Percentiles rank a stretch among this genome's conserved stretches.
phyloP scores from a whole-genome alignment of 2,888 invertebrate genomes.

The Thelaira solivaga region DNA sequence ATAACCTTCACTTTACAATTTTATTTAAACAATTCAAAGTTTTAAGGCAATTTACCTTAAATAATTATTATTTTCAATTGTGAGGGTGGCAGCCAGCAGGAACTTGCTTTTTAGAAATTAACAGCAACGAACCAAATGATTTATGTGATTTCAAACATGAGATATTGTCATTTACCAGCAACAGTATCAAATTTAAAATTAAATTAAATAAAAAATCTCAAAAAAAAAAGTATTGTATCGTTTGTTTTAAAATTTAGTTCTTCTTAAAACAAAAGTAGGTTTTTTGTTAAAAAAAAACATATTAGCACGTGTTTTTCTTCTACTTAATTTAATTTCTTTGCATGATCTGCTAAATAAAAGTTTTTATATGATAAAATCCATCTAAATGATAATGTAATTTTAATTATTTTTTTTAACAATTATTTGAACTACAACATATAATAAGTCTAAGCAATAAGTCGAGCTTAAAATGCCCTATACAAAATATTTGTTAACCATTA shows the following conservation, averaged over 20 bases:
- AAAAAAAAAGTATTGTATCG: neutral
- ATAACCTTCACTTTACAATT: conserved; percentile 35
- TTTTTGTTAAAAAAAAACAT: too few relatives aligned
- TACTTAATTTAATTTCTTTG: neutral
- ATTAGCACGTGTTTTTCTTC: conserved; percentile 25
- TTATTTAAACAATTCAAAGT: conserved; percentile 16
- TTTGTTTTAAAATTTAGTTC: too few relatives aligned
- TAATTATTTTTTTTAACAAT: conserved; percentile 65
- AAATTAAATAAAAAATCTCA: neutral
- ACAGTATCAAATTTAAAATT: neutral
- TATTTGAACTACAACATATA: too few relatives aligned
- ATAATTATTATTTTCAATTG: conserved; percentile 47
- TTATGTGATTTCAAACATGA: conserved; percentile 48
- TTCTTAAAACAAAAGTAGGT: too few relatives aligned
- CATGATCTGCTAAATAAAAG: too few relatives aligned
- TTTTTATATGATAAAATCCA: too few relatives aligned
- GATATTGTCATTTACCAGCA: conserved; percentile 49
- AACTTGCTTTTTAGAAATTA: neutral
- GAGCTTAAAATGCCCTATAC: too few relatives aligned
- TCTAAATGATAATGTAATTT: conserved; percentile 66
- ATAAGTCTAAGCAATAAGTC: too few relatives aligned
- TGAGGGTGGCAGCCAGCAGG: neutral
- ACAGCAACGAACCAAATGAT: conserved; percentile 27
- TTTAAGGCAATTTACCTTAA: conserved; percentile 38
- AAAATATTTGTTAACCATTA: too few relatives aligned